Evolutionary conservation across 2,888 invertebrate genomes (phyloP).

Genomic region (Lithosia quadra): DNA sequence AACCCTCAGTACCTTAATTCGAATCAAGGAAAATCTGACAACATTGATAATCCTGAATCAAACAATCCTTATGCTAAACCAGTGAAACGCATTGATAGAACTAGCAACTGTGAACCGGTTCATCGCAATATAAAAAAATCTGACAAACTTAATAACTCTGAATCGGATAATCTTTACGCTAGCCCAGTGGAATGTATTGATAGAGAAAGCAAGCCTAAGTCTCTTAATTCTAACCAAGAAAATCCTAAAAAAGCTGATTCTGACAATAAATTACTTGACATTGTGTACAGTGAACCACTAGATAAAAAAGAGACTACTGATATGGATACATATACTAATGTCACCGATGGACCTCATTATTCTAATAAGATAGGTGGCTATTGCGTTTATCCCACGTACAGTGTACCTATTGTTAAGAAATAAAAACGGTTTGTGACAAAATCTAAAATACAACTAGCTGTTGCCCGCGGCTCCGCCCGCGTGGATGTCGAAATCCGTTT

Average conservation of each 20-base stretch:
- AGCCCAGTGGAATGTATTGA: not conserved
- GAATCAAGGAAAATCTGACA: not conserved
- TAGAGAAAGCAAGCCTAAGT: not conserved
- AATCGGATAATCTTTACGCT: not conserved
- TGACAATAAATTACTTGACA: not conserved
- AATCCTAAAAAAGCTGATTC: not conserved
- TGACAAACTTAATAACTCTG: not conserved
- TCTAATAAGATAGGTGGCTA: slow-evolving; percentile 12
- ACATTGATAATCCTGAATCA: not conserved
- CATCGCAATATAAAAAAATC: not conserved
- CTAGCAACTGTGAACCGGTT: not conserved
- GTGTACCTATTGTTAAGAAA: slow-evolving; percentile 9
- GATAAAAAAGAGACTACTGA: not conserved
- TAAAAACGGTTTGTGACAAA: not conserved
- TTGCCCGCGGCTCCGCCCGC: too few species aligned
- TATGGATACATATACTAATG: slow-evolving; percentile 5
- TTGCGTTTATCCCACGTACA: slow-evolving; percentile 5
- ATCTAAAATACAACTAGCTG: too few species aligned
- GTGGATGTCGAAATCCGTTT: too few species aligned
- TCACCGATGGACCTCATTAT: slow-evolving; percentile 5
- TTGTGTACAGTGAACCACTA: slow-evolving; percentile 4
- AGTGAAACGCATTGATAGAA: not conserved
- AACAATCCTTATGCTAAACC: not conserved
- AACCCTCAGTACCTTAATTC: not conserved
- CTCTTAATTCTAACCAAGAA: not conserved